Percentiles rank a stretch among this genome's conserved stretches.
These are phyloP conservation scores for Sebastes trivittatus DNA, from an alignment of 2,797 vertebrate species.

Conservation along the genomic window DNA sequence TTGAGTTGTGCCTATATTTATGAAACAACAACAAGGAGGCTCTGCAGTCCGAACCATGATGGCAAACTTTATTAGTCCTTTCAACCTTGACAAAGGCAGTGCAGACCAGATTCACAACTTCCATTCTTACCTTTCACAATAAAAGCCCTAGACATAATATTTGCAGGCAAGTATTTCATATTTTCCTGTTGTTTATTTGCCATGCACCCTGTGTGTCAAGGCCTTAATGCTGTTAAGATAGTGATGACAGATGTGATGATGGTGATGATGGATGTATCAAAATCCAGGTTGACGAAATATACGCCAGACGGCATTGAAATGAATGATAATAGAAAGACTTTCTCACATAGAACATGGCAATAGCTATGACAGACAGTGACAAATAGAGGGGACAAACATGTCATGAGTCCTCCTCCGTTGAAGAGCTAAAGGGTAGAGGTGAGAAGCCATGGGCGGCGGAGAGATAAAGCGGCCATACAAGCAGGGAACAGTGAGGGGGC, in stretches of 20 bases:
- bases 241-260: background rate
- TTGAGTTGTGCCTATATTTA: background rate
- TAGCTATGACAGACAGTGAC: background rate
- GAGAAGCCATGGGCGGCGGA: background rate
- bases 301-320: background rate
- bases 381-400: background rate
- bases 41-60: accelerated
- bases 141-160: no score
- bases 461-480: background rate
- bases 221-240: background rate
- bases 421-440: slow-evolving; percentile 6
- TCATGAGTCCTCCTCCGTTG: background rate
- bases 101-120: background rate
- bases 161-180: no score
- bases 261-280: background rate
- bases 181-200: no score
- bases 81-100: background rate
- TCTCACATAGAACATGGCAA: background rate
- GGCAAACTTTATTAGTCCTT: background rate
- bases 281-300: background rate
- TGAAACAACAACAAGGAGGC: no score
- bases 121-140: no score
- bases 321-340: background rate
- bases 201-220: background rate
- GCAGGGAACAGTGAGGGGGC: slow-evolving; percentile 1